Conservation (phyloP, 2,113 vertebrate species). For the Grammomys surdaster region DNA sequence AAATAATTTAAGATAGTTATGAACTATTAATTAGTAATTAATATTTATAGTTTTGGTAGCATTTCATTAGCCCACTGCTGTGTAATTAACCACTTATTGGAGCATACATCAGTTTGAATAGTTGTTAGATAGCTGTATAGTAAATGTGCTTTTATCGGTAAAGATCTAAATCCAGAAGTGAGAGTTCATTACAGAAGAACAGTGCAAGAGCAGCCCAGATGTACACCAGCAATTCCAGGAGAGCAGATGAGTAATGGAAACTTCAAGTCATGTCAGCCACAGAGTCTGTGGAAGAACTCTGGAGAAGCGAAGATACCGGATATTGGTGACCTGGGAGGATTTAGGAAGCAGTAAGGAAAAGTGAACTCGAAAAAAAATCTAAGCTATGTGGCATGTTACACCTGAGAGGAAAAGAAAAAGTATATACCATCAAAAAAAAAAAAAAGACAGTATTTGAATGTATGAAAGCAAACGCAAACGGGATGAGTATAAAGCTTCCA, state of each 20-base stretch:
- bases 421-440: constrained; percentile 62
- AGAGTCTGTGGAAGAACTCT: constrained; percentile 84
- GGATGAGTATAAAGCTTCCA: constrained; percentile 63
- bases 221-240: constrained; percentile 80
- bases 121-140: constrained; percentile 73
- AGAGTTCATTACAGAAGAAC: constrained; percentile 80
- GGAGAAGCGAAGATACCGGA: constrained; percentile 82
- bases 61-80: constrained; percentile 53
- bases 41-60: constrained; percentile 64
- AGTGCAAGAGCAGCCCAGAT: constrained; percentile 81
- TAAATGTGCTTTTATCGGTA: constrained; percentile 73
- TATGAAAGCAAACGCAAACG: constrained; percentile 68
- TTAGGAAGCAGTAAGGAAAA: constrained; percentile 83
- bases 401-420: constrained; percentile 60
- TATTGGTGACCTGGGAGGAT: constrained; percentile 84
- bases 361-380: constrained; percentile 80
- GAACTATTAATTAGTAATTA: constrained; percentile 63
- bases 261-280: constrained; percentile 82
- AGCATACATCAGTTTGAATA: constrained; percentile 66
- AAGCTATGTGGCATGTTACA: constrained; percentile 77
- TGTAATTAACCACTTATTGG: constrained; percentile 72
- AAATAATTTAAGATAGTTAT: constrained; percentile 63
- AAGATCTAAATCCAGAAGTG: constrained; percentile 79
- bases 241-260: constrained; percentile 79
- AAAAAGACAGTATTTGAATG: constrained; percentile 71